These are phyloP conservation scores for Ypsolopha scabrella DNA, from an alignment of 2,888 invertebrate species.

Conservation along the genomic window DNA sequence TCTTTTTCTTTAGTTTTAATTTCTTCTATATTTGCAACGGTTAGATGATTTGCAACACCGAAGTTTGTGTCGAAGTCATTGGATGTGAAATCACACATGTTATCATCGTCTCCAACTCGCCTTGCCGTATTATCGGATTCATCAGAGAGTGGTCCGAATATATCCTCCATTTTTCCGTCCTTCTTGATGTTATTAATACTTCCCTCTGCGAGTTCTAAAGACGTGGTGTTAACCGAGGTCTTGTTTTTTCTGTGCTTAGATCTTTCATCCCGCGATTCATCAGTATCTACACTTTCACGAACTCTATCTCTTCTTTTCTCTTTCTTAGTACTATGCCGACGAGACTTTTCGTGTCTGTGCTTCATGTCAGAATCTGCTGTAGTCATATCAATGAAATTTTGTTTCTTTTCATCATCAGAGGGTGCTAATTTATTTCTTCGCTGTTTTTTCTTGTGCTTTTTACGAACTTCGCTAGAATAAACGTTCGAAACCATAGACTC, in stretches of 20 bases:
- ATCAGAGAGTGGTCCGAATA: slow-evolving; percentile 88
- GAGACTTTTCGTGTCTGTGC: slow-evolving; percentile 63
- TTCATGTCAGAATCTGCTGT: slow-evolving; percentile 31
- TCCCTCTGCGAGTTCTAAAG: slow-evolving; percentile 34
- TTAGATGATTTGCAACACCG: not conserved
- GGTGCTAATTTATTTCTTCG: slow-evolving; percentile 79
- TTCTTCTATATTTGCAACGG: slow-evolving; percentile 22
- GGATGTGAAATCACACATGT: slow-evolving; percentile 22
- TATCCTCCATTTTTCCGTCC: slow-evolving; percentile 88
- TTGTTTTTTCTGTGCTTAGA: slow-evolving; percentile 72
- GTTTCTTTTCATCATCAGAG: slow-evolving; percentile 69
- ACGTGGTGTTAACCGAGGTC: slow-evolving; percentile 27
- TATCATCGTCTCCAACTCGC: too few species aligned
- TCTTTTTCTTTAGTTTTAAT: slow-evolving; percentile 56
- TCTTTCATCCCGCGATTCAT: slow-evolving; percentile 63
- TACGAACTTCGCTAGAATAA: slow-evolving; percentile 67
- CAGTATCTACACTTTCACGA: slow-evolving; percentile 60
- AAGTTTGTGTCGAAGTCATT: slow-evolving; percentile 21
- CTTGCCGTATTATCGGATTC: slow-evolving; percentile 60
- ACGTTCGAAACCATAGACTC: slow-evolving; percentile 52
- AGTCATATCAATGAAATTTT: slow-evolving; percentile 27
- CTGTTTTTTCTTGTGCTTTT: slow-evolving; percentile 88
- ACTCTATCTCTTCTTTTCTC: slow-evolving; percentile 72
- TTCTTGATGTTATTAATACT: slow-evolving; percentile 60
- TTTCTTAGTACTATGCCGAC: slow-evolving; percentile 67